A percentile compares a stretch with the other conserved stretches of the same genome.
These are phyloP conservation scores for Orthonychiurus folsomi DNA, from an alignment of 2,888 invertebrate genomes.

Conservation along the genomic window DNA sequence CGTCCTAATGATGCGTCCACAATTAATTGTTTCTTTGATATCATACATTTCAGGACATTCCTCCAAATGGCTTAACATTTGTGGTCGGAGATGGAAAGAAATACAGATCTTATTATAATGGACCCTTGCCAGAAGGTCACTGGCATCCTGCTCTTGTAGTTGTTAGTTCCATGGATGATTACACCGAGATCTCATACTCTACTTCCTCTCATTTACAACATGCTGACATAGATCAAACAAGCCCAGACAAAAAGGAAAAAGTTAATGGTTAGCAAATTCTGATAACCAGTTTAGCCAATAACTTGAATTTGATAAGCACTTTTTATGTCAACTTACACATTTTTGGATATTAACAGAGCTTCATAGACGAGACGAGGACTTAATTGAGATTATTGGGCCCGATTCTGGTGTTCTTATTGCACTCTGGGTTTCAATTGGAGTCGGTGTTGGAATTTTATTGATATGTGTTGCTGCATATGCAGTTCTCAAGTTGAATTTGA, in stretches of 20 bases:
- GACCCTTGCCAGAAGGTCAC: slow-evolving; percentile 57
- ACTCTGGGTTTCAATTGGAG: slow-evolving; percentile 59
- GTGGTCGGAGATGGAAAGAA: slow-evolving; percentile 64
- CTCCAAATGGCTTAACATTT: slow-evolving; percentile 47
- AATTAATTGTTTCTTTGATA: slow-evolving; percentile 5
- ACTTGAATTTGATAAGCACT: too few relatives aligned
- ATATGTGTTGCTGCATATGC: slow-evolving; percentile 57
- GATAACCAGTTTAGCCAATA: neutral
- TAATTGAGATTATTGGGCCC: slow-evolving; percentile 29
- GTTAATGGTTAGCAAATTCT: neutral
- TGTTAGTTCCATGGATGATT: slow-evolving; percentile 58
- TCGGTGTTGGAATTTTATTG: slow-evolving; percentile 58
- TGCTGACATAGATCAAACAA: neutral
- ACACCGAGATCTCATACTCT: slow-evolving; percentile 59
- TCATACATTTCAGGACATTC: slow-evolving; percentile 23
- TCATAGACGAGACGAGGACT: slow-evolving; percentile 13
- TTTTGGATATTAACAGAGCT: neutral
- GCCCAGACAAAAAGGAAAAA: neutral
- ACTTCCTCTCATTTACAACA: slow-evolving; percentile 46
- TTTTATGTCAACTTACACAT: too few relatives aligned
- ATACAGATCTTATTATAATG: slow-evolving; percentile 69
- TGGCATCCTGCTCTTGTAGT: slow-evolving; percentile 63
- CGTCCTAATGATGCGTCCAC: neutral
- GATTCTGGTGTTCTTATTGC: slow-evolving; percentile 42
- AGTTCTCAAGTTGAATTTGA: slow-evolving; percentile 47